phyloP scores from a whole-genome alignment of 2,797 vertebrate genomes.

The Rachycentron canadum region DNA sequence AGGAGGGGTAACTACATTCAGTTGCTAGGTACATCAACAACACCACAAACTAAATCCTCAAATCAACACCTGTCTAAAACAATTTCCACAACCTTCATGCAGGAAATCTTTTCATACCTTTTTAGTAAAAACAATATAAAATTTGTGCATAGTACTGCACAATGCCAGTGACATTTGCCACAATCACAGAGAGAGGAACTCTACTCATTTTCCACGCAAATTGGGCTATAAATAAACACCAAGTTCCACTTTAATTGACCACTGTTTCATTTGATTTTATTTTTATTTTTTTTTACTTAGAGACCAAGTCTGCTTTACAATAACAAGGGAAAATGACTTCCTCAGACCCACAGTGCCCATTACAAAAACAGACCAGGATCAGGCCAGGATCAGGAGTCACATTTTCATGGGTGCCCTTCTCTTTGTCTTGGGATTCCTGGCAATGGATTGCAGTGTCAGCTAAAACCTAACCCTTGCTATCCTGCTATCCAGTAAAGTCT shows the following conservation, averaged over 20 bases:
- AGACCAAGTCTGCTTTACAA: constrained; percentile 52
- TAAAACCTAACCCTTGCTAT: constrained; percentile 57
- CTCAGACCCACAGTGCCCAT: constrained; percentile 57
- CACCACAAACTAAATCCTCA: too few species aligned
- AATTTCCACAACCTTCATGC: background rate
- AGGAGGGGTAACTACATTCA: too few species aligned
- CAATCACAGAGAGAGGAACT: background rate
- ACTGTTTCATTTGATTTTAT: constrained; percentile 8
- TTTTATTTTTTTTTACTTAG: constrained; percentile 37
- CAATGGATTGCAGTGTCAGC: constrained; percentile 70
- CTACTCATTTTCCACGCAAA: constrained; percentile 41
- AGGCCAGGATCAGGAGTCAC: constrained; percentile 47
- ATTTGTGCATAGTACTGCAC: constrained; percentile 21
- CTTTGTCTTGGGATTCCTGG: constrained; percentile 69
- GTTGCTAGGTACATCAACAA: background rate
- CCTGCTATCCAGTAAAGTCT: constrained; percentile 63
- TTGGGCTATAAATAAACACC: constrained; percentile 43
- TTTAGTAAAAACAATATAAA: background rate
- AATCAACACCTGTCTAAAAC: too few species aligned
- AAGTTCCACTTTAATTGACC: constrained; percentile 36
- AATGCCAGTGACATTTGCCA: background rate
- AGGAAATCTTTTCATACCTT: background rate
- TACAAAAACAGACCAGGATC: constrained; percentile 56
- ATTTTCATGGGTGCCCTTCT: constrained; percentile 67
- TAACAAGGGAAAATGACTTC: constrained; percentile 68